Conservation (phyloP, 2,797 vertebrate species). For the Clarias fuscus region DNA sequence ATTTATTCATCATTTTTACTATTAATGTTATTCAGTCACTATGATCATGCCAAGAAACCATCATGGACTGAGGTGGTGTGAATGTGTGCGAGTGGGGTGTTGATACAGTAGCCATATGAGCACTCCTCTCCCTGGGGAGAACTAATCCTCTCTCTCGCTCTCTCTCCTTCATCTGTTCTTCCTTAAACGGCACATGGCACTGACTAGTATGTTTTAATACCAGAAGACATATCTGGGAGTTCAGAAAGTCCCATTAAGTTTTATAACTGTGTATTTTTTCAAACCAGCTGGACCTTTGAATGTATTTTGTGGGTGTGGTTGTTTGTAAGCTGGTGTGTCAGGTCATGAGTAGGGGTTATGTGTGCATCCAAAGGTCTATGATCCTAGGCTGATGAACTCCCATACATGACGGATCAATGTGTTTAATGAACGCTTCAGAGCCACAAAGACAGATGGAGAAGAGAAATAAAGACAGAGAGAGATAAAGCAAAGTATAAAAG, state of each 20-base stretch:
- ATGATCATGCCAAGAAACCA: conserved; percentile 53
- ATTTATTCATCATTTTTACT: conserved; percentile 54
- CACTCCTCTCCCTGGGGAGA: conserved; percentile 66
- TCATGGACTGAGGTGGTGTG: conserved; percentile 49
- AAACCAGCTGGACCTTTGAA: conserved; percentile 17
- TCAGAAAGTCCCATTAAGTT: neutral
- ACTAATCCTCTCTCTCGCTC: conserved; percentile 63
- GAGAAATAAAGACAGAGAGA: conserved; percentile 58
- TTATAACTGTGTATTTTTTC: conserved; percentile 1
- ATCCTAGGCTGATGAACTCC: conserved; percentile 71
- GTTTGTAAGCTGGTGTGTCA: neutral
- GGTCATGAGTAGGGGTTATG: conserved; percentile 30
- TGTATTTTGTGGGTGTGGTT: neutral
- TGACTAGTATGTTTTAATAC: conserved; percentile 23
- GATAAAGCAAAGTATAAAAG: conserved; percentile 54
- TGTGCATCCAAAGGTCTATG: conserved; percentile 58
- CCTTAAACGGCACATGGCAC: conserved; percentile 54
- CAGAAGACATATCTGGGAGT: neutral
- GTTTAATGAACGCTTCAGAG: conserved; percentile 67
- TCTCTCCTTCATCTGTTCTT: conserved; percentile 66
- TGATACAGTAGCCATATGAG: conserved; percentile 62
- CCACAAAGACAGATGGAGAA: conserved; percentile 73
- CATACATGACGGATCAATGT: conserved; percentile 72
- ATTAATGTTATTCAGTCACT: conserved; percentile 47
- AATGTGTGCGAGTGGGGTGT: conserved; percentile 25